Base-by-base conservation (phyloP, 2,888 invertebrate genomes). In the Cheilosia grossa region DNA sequence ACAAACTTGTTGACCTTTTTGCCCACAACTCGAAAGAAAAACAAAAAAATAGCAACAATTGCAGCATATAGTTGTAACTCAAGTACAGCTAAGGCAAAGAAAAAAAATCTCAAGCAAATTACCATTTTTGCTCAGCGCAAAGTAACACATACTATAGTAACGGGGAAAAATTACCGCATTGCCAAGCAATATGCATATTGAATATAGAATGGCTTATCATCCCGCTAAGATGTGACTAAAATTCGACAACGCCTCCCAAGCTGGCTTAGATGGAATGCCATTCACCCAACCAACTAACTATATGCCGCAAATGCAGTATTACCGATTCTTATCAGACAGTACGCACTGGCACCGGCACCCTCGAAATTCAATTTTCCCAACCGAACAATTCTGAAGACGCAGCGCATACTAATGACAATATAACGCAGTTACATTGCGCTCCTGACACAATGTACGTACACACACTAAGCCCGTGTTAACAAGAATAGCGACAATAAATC, bases 1-100 rank as follows among this genome's bases (percentile, higher is more conserved):
- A 81, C 75, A 77, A 81, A 85, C 85, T 66, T 56, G 85, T 77
- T 85, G 85, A 85, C 85, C 85, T 85, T 85, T 85, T 85, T 81
- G 75, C 78, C 75, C 72, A 85, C 81, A 63, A 69, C 69, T 70
- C 42, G 13, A 19, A 67, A 51, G 37, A 10, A 47, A 37, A 30
- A n/a, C n/a, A n/a, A 6, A 7, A 4, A 63, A 37, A 58, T 10
- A 53, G 44, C 54, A 67, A 56, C 67, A 49, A 24, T 40, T 56
- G 40, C 61, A 75, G n/a, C 17, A 9, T 47, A 70, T 30, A 40
- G 10, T 53, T 70, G 70, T 63, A 78, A 66, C 54, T 15, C 27
- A 53, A 59, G 47, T 56, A 58, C 4, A n/a, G 9, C 17, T 47
- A 44, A 2, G 9, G 49, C 21, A 13, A 21, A 21, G 3, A 27